These are phyloP conservation scores for Crambe crambe DNA, from an alignment of 37 sponge, comb jelly and placozoan species.

Conservation along the genomic window DNA sequence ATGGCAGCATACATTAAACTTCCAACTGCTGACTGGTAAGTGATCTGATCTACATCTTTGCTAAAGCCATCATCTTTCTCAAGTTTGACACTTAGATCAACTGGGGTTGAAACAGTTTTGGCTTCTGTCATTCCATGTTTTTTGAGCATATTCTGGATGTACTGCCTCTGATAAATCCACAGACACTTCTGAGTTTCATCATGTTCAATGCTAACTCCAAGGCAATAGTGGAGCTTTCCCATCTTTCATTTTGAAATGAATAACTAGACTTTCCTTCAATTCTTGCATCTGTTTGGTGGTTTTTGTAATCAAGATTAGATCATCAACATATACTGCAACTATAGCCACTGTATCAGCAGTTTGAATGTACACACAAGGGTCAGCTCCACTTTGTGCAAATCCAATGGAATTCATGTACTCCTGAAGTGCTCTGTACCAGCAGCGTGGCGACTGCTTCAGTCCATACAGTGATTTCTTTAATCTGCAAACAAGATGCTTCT, in stretches of 20 bases:
- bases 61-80: slow-evolving; percentile 59
- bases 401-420: slow-evolving; percentile 46
- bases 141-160: slow-evolving; percentile 32
- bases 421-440: slow-evolving; percentile 51
- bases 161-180: slow-evolving; percentile 42
- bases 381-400: slow-evolving; percentile 35
- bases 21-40: slow-evolving; percentile 67
- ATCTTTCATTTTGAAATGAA: slow-evolving; percentile 57
- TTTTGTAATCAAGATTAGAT: slow-evolving; percentile 22
- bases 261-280: slow-evolving; percentile 11
- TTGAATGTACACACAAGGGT: slow-evolving; percentile 49
- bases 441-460: slow-evolving; percentile 48
- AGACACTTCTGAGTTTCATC: slow-evolving; percentile 10
- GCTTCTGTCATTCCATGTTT: slow-evolving; percentile 46
- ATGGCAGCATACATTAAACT: slow-evolving; percentile 38
- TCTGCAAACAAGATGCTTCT: slow-evolving; percentile 19
- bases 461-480: slow-evolving; percentile 34
- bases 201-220: slow-evolving; percentile 34
- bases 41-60: slow-evolving; percentile 27
- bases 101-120: slow-evolving; percentile 44
- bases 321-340: slow-evolving; percentile 13
- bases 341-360: background rate
- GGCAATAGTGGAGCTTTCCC: slow-evolving; percentile 53
- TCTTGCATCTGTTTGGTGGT: slow-evolving; percentile 1
- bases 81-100: slow-evolving; percentile 33